Percentiles rank a stretch among this genome's conserved stretches.
These are phyloP conservation scores for Sterrhoptilus dennistouni DNA, from an alignment of 2,113 vertebrate species.

Conservation along the genomic window DNA sequence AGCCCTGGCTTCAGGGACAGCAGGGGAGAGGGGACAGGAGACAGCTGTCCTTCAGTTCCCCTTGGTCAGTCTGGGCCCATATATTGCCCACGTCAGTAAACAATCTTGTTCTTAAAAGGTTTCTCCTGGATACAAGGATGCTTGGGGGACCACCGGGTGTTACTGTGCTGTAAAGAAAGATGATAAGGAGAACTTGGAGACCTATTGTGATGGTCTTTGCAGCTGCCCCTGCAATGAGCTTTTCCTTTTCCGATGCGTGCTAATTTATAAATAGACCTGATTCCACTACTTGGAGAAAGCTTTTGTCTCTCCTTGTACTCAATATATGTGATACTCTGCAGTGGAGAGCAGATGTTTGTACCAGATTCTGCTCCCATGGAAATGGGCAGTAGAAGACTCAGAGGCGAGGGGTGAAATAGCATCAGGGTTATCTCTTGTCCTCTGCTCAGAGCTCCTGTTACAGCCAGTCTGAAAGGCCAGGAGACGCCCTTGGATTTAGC, in stretches of 20 bases:
- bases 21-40: background rate
- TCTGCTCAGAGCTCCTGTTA: background rate
- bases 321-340: background rate
- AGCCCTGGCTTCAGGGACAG: background rate
- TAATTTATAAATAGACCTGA: background rate
- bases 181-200: background rate
- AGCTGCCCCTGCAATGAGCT: background rate
- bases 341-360: background rate
- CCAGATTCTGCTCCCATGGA: conserved; percentile 6
- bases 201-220: background rate
- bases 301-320: background rate
- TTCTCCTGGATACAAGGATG: background rate
- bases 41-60: background rate
- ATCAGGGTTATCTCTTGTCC: background rate
- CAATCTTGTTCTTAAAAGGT: background rate
- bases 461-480: background rate
- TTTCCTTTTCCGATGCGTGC: background rate
- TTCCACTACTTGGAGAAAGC: background rate
- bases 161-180: background rate
- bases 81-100: background rate
- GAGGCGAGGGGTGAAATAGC: background rate
- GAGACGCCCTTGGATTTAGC: background rate
- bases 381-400: background rate
- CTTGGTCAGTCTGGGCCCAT: background rate
- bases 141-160: background rate